phyloP scores from a whole-genome alignment of 2,888 invertebrate species.

The Panorpa germanica region DNA sequence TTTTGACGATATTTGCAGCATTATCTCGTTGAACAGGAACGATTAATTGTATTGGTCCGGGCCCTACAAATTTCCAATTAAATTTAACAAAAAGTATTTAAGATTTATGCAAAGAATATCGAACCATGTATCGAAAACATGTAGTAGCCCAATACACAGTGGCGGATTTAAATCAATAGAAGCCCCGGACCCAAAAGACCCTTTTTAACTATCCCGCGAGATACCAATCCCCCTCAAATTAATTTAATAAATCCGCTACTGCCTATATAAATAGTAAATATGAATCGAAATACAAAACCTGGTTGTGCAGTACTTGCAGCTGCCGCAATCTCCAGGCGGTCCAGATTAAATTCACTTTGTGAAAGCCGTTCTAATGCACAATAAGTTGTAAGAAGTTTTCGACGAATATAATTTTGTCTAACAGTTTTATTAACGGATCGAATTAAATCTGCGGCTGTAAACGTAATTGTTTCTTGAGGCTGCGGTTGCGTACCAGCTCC shows the following conservation, averaged over 20 bases:
- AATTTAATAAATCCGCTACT: too few relatives aligned
- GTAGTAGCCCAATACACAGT: too few relatives aligned
- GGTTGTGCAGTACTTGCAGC: conserved; percentile 25
- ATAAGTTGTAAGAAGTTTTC: conserved; percentile 61
- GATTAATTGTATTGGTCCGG: conserved; percentile 14
- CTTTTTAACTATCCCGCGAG: too few relatives aligned
- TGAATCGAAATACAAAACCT: not conserved
- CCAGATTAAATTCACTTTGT: conserved; percentile 70
- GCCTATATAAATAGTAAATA: too few relatives aligned
- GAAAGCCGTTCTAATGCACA: conserved; percentile 62
- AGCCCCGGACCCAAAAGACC: too few relatives aligned
- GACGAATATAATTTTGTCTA: conserved; percentile 62
- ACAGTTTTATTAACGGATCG: conserved; percentile 67
- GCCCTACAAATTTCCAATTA: too few relatives aligned
- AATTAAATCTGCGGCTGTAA: conserved; percentile 46
- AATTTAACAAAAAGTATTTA: too few relatives aligned
- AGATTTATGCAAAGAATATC: too few relatives aligned
- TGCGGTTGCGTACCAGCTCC: conserved; percentile 21
- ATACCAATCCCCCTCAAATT: too few relatives aligned
- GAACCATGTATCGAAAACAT: too few relatives aligned
- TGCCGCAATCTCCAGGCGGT: conserved; percentile 44
- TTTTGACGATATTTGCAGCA: not conserved
- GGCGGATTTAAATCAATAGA: too few relatives aligned
- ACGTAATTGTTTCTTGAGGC: conserved; percentile 26
- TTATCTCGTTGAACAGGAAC: conserved; percentile 11